Conservation (phyloP, 2,888 invertebrate species). For the Sicus ferrugineus region DNA sequence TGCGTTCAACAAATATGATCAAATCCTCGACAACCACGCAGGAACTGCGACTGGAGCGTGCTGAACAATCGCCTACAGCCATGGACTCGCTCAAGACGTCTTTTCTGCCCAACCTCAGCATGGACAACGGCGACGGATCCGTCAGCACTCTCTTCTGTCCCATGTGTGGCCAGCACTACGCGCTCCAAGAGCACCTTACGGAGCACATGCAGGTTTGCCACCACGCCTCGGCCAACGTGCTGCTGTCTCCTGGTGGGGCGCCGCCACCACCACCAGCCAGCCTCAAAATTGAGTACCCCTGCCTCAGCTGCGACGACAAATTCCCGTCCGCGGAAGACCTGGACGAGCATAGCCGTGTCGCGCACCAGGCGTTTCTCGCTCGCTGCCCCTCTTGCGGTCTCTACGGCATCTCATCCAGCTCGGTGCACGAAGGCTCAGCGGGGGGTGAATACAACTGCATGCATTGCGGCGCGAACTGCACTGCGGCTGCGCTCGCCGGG, state of each 20-base stretch:
- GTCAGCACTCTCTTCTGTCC: conserved; percentile 56
- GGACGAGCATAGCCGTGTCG: conserved; percentile 59
- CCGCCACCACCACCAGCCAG: conserved; percentile 46
- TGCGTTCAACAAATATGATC: conserved; percentile 49
- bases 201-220: conserved; percentile 62
- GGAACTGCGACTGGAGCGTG: conserved; percentile 61
- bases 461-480: conserved; percentile 58
- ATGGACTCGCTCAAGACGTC: conserved; percentile 61
- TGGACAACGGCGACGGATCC: conserved; percentile 53
- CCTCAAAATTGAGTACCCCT: conserved; percentile 57
- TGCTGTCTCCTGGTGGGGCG: conserved; percentile 43
- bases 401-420: conserved; percentile 58
- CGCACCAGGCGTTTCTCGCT: conserved; percentile 59
- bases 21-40: conserved; percentile 61
- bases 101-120: conserved; percentile 61
- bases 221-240: conserved; percentile 47
- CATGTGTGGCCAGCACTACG: conserved; percentile 62
- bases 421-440: conserved; percentile 51
- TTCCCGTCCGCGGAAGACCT: conserved; percentile 57
- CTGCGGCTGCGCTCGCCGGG: conserved; percentile 48
- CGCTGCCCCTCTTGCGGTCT: conserved; percentile 60
- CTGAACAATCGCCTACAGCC: conserved; percentile 48
- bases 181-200: conserved; percentile 55
- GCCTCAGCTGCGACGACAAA: conserved; percentile 61
- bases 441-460: conserved; percentile 59